Evolutionary conservation across 1,140 invertebrate genomes (phyloP).

Genomic region (Brachionus paranguensis): DNA sequence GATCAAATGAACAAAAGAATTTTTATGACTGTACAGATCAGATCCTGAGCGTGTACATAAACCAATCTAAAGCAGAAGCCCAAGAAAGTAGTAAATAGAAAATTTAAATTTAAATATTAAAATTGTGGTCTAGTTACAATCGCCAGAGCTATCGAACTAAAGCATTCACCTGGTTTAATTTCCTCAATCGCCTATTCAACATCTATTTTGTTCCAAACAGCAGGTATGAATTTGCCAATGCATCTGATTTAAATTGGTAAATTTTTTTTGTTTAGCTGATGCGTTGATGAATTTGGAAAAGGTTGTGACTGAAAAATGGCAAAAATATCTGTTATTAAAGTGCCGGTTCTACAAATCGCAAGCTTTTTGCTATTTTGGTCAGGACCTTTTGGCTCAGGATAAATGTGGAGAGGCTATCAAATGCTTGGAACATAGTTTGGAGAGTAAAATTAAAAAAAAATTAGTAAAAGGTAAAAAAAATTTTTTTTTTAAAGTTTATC

Average conservation of each 20-base stretch:
- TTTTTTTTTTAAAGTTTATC: conserved; percentile 54
- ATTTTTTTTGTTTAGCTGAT: conserved; percentile 53
- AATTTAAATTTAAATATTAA: too few relatives aligned
- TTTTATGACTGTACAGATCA: conserved; percentile 62
- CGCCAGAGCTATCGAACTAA: conserved; percentile 66
- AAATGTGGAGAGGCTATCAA: conserved; percentile 68
- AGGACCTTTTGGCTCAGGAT: conserved; percentile 63
- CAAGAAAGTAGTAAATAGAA: conserved; percentile 60
- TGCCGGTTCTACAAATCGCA: conserved; percentile 16
- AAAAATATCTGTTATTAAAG: conserved; percentile 60
- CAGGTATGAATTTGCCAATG: conserved; percentile 49
- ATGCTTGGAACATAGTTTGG: conserved; percentile 63
- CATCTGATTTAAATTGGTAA: background rate
- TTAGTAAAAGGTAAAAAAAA: background rate
- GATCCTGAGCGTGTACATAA: conserved; percentile 63
- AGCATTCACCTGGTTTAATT: conserved; percentile 63
- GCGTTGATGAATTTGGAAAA: conserved; percentile 60
- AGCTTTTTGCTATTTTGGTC: conserved; percentile 66
- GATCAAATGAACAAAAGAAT: conserved; percentile 56
- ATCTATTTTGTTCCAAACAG: conserved; percentile 62
- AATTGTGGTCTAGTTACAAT: conserved; percentile 60
- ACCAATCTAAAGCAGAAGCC: conserved; percentile 67
- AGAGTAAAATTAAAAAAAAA: conserved; percentile 49
- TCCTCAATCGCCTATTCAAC: conserved; percentile 66
- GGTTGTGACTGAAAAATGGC: conserved; percentile 63